These are phyloP conservation scores for Elegia similella DNA, from an alignment of 2,888 invertebrate species.

Conservation along the genomic window DNA sequence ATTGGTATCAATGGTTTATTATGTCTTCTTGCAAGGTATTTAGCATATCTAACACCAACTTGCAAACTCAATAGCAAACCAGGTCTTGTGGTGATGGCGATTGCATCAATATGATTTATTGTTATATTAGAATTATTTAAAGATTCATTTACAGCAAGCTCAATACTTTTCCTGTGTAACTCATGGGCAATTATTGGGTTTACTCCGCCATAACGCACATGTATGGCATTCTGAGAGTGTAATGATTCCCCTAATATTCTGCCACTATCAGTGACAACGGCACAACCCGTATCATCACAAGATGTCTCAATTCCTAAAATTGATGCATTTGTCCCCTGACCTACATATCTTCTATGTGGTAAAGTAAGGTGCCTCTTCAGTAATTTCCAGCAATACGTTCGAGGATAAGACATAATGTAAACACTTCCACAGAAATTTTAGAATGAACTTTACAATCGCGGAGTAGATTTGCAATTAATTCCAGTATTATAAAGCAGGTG, in stretches of 20 bases:
- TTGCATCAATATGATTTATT: conserved; percentile 88
- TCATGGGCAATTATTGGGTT: conserved; percentile 93
- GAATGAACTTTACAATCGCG: too few species aligned
- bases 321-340: conserved; percentile 21
- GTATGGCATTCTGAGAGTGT: conserved; percentile 89
- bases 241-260: conserved; percentile 90
- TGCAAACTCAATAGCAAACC: conserved; percentile 89
- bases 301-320: conserved; percentile 97
- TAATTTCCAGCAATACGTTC: neutral
- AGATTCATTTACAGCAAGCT: conserved; percentile 85
- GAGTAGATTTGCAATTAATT: too few species aligned
- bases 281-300: conserved; percentile 98
- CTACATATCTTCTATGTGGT: neutral
- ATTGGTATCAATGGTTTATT: conserved; percentile 94
- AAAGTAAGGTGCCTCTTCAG: neutral
- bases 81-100: conserved; percentile 96
- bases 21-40: conserved; percentile 84
- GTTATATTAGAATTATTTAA: conserved; percentile 81
- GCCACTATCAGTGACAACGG: conserved; percentile 88
- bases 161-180: conserved; percentile 90
- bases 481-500: too few species aligned
- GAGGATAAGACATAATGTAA: neutral
- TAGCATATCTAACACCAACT: conserved; percentile 92
- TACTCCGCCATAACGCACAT: conserved; percentile 91
- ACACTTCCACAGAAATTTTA: neutral